A percentile compares a stretch with the other conserved stretches of the same genome.
Conservation (phyloP, 2,113 vertebrate genomes). For the Mastomys natalensis region DNA sequence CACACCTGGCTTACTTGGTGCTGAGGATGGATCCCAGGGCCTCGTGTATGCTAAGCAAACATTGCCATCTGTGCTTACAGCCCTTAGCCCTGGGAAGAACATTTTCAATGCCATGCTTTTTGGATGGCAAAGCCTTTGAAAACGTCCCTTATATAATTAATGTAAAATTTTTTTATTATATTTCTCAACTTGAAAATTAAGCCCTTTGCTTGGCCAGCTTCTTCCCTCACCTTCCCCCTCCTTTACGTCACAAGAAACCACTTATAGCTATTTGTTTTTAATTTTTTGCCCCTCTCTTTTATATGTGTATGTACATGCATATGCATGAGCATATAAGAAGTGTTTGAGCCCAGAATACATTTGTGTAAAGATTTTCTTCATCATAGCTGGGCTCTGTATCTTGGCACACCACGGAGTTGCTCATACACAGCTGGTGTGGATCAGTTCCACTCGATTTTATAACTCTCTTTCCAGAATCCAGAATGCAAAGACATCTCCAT, state of each 20-base stretch:
- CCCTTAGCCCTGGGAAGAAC: background rate
- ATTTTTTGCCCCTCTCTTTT: background rate
- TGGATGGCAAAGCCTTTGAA: background rate
- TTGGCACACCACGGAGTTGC: background rate
- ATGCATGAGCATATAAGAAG: background rate
- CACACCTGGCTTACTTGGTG: background rate
- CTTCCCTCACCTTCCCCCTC: background rate
- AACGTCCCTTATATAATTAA: background rate
- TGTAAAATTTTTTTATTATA: slow-evolving; percentile 9
- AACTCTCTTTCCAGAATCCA: slow-evolving; percentile 58
- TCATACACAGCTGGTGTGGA: background rate
- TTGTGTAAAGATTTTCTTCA: slow-evolving; percentile 9
- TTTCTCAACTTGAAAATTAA: slow-evolving; percentile 45
- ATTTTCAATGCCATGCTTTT: slow-evolving; percentile 2
- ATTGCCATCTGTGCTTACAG: background rate
- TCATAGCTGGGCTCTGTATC: background rate
- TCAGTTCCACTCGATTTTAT: background rate
- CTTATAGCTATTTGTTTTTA: background rate
- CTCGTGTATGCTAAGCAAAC: background rate
- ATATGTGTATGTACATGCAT: background rate
- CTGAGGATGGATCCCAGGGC: background rate
- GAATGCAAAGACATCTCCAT: slow-evolving; percentile 43
- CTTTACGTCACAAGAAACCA: background rate
- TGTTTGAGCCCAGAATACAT: background rate
- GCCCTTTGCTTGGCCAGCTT: slow-evolving; percentile 21